A percentile compares a stretch with the other conserved stretches of the same genome.
Conservation (phyloP, 2,888 invertebrate species). For the Dastarcus helophoroides region DNA sequence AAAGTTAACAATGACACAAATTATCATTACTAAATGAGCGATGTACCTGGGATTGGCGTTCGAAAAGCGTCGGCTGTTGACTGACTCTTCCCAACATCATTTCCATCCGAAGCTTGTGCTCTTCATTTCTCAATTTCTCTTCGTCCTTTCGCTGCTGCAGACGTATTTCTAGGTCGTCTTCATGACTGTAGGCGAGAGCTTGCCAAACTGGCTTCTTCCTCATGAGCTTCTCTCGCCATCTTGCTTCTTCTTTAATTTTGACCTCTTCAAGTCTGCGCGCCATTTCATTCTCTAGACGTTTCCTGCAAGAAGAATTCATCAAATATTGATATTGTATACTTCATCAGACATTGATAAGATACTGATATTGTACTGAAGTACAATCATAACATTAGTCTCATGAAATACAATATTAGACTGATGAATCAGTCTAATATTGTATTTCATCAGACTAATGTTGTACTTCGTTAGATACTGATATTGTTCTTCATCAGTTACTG, state of each 20-base stretch:
- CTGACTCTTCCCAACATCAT: slow-evolving; percentile 59
- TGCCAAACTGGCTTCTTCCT: slow-evolving; percentile 61
- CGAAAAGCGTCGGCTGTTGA: slow-evolving; percentile 58
- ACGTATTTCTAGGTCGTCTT: slow-evolving; percentile 56
- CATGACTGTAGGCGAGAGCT: slow-evolving; percentile 51
- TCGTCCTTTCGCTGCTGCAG: slow-evolving; percentile 55
- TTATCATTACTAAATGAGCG: too few species aligned
- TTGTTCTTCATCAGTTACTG: too few species aligned
- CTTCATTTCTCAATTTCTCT: slow-evolving; percentile 54
- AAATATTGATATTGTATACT: not conserved
- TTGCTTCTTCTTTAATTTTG: slow-evolving; percentile 45
- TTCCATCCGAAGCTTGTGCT: slow-evolving; percentile 59
- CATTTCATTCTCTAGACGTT: slow-evolving; percentile 52
- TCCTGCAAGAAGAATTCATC: slow-evolving; percentile 28
- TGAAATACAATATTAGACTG: too few species aligned
- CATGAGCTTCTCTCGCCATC: slow-evolving; percentile 47
- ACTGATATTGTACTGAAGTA: too few species aligned
- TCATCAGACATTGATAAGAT: too few species aligned
- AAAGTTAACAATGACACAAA: too few species aligned
- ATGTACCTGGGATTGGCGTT: slow-evolving; percentile 56
- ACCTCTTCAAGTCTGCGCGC: slow-evolving; percentile 47
- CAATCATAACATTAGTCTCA: too few species aligned
- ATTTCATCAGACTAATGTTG: too few species aligned
- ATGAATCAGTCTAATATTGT: too few species aligned
- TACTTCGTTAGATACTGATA: too few species aligned